These are phyloP conservation scores for Choristoneura rosaceana DNA, from an alignment of 2,888 invertebrate species.

Conservation along the genomic window DNA sequence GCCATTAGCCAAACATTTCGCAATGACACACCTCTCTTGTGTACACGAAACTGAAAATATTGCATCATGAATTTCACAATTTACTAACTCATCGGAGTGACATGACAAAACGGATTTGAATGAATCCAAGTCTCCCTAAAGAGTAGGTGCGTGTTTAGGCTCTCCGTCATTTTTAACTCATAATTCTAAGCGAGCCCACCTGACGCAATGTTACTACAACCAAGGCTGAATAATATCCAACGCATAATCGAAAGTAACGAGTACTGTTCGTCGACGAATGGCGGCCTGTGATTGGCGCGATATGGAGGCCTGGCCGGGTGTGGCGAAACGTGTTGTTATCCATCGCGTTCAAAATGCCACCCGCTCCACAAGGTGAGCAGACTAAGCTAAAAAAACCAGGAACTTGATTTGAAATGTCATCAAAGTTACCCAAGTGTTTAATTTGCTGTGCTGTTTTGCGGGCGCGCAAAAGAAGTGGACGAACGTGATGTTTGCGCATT, in stretches of 20 bases:
- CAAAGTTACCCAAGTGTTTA: constrained; percentile 30
- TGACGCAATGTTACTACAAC: constrained; percentile 68
- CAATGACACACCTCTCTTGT: not conserved
- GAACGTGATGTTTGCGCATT: constrained; percentile 53
- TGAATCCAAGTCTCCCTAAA: not conserved
- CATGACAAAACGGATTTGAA: not conserved
- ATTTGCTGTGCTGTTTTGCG: constrained; percentile 26
- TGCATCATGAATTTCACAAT: constrained; percentile 8
- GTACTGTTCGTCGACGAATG: constrained; percentile 63
- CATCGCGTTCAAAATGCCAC: constrained; percentile 58
- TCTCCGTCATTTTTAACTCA: constrained; percentile 14
- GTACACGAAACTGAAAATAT: not conserved
- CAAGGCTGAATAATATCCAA: constrained; percentile 76
- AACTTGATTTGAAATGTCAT: constrained; percentile 46
- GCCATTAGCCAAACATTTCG: not conserved
- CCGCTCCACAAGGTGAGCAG: constrained; percentile 53
- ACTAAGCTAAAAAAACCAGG: constrained; percentile 54
- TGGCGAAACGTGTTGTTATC: constrained; percentile 71
- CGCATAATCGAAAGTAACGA: constrained; percentile 71
- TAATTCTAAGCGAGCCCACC: constrained; percentile 41
- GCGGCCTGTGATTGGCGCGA: constrained; percentile 70
- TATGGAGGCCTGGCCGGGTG: constrained; percentile 80
- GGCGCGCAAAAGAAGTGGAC: constrained; percentile 21
- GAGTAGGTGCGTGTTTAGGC: not conserved
- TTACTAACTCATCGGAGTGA: not conserved